Percentiles rank a stretch among this genome's conserved stretches.
phyloP scores from a whole-genome alignment of 2,888 invertebrate genomes.

The Euzetes globulus region DNA sequence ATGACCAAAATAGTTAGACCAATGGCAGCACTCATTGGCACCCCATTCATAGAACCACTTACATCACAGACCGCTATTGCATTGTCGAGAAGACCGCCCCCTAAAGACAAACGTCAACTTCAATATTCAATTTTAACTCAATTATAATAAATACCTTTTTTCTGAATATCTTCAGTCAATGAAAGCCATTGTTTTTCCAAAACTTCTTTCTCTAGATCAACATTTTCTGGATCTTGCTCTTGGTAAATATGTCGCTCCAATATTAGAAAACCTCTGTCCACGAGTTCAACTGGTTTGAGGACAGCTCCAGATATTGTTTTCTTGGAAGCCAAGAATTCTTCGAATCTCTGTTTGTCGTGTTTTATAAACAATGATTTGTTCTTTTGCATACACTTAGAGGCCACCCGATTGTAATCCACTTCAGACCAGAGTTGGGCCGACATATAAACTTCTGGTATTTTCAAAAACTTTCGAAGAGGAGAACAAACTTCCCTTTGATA shows the following conservation, averaged over 20 bases:
- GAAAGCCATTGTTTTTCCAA: constrained; percentile 30
- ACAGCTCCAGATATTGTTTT: neutral
- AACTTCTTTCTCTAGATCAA: neutral
- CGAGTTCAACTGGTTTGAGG: constrained; percentile 25
- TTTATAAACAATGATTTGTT: constrained; percentile 11
- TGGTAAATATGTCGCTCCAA: neutral
- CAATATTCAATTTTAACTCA: neutral
- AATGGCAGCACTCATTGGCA: constrained; percentile 26
- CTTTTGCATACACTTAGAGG: constrained; percentile 29
- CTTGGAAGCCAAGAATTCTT: neutral
- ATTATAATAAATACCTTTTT: neutral
- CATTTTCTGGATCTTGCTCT: neutral
- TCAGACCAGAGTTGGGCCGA: constrained; percentile 7
- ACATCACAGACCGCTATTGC: constrained; percentile 30
- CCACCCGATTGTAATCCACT: constrained; percentile 19
- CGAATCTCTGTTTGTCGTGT: constrained; percentile 21
- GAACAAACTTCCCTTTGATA: constrained; percentile 16
- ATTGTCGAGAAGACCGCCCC: constrained; percentile 5
- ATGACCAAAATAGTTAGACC: constrained; percentile 28
- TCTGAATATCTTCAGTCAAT: constrained; percentile 8
- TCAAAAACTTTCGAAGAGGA: neutral
- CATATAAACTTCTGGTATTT: constrained; percentile 28
- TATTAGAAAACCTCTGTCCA: neutral
- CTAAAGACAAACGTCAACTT: neutral
- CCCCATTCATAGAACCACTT: constrained; percentile 21